Base-by-base conservation (phyloP, 2,113 vertebrate genomes). In the Leptosomus discolor region DNA sequence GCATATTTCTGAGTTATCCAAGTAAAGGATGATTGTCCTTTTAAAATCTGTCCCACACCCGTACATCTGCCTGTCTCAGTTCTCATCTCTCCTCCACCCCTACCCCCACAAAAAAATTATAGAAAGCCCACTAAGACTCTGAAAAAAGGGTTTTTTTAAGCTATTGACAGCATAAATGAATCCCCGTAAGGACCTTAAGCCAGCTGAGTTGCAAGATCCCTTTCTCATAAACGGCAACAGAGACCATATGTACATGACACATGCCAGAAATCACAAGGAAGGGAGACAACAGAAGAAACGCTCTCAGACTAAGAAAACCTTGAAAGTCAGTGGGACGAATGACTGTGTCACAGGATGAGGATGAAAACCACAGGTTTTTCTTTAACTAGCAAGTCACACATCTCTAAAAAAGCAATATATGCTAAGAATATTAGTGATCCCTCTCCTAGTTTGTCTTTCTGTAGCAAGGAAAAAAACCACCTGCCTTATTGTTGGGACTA, bases 171-270 rank as follows among this genome's bases (percentile, higher is more conserved):
- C 64, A 71, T 23, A 95, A 84, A 63, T 34, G 6, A 76, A 79
- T 46, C 36, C 11, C 36, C 80, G 12, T 43, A 51, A 88, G 43
- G 36, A 56, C 23, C 70, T 79, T 68, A 85, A 51, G 13, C 23
- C 61, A 88, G 32, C 9, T 58, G 19, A 60, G 20, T 45, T 85
- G 77, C 37, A 91, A 87, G 32, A 67, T 23, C 5, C 7, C 8
- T 29, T 46, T 87, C 29, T 69, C 63, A 74, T 13, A 68, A 54
- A 85, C 7, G 22, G 32, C 64, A 94, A 58, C 9, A 70, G 34
- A 78, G 29, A 76, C 17, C 3, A 1, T 18, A 57, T 4, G 20
- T 45, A 65, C 4, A 45, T 17, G 22, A 51, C 1, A 1, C 2
- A 9, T 43, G 58, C 11, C 45, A 57, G 46, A 84, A 91, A 58